Percentiles rank a stretch among this genome's conserved stretches.
Evolutionary conservation across 2,113 vertebrate genomes (phyloP).

Genomic region (Macquaria ambigua): DNA sequence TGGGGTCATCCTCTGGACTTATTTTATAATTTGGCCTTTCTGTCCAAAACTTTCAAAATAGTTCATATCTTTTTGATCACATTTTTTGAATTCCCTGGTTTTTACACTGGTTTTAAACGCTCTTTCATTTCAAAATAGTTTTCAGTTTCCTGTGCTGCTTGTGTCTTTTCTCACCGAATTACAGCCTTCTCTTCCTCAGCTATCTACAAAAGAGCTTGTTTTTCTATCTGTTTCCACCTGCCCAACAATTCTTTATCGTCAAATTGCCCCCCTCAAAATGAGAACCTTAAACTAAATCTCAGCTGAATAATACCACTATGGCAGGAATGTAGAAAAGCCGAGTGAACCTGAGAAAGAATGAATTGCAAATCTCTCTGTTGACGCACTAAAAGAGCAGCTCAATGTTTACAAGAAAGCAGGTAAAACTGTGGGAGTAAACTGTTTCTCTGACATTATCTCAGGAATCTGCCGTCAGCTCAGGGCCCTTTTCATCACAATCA

Average conservation of each 20-base stretch:
- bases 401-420: conserved; percentile 27
- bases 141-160: not conserved
- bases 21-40: not conserved
- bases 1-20: too few species aligned
- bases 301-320: not conserved
- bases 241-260: not conserved
- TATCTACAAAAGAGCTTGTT: not conserved
- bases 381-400: conserved; percentile 32
- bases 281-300: conserved; percentile 11
- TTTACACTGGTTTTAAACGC: not conserved
- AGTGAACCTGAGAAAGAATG: conserved; percentile 8
- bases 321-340: not conserved
- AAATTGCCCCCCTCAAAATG: conserved; percentile 7
- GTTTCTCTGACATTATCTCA: conserved; percentile 30
- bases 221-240: not conserved
- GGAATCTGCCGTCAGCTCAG: not conserved
- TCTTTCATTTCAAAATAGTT: too few species aligned
- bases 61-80: not conserved
- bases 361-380: conserved; percentile 6
- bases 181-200: not conserved
- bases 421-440: conserved; percentile 5
- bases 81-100: not conserved
- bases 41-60: not conserved
- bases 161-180: not conserved
- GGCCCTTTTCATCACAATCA: conserved; percentile 1